Evolutionary conservation across 2,888 invertebrate species (phyloP).

Genomic region (Lepidochrysops patricia): DNA sequence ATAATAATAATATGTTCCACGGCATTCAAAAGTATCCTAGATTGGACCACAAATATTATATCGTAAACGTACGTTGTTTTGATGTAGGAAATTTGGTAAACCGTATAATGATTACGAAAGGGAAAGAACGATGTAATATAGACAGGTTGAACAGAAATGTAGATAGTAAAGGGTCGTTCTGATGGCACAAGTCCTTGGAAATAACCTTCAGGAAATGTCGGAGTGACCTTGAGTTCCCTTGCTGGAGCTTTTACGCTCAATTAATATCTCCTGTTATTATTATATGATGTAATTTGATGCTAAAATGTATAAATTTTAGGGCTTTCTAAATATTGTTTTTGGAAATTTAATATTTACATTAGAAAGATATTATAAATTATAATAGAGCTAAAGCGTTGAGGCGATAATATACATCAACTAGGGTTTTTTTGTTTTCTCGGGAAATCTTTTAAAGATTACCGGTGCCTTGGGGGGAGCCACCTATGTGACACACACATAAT

Average conservation of each 20-base stretch:
- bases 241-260: not conserved
- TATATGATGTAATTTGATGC: not conserved
- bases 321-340: not conserved
- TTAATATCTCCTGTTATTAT: not conserved
- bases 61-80: not conserved
- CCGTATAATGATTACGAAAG: constrained; percentile 3
- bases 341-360: not conserved
- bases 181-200: constrained; percentile 40
- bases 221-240: constrained; percentile 22
- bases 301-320: not conserved
- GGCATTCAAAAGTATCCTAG: no score
- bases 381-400: no score
- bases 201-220: constrained; percentile 38
- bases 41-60: not conserved
- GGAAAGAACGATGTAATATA: constrained; percentile 12
- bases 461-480: no score
- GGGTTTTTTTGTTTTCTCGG: no score
- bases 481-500: no score
- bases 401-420: no score
- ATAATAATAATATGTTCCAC: no score
- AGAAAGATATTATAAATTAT: no score
- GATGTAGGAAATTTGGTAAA: not conserved
- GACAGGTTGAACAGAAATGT: constrained; percentile 6
- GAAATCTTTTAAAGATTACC: no score
- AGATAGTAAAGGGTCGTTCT: constrained; percentile 6